Evolutionary conservation across 2,888 invertebrate genomes (phyloP).

Genomic region (Xylocampa areola): DNA sequence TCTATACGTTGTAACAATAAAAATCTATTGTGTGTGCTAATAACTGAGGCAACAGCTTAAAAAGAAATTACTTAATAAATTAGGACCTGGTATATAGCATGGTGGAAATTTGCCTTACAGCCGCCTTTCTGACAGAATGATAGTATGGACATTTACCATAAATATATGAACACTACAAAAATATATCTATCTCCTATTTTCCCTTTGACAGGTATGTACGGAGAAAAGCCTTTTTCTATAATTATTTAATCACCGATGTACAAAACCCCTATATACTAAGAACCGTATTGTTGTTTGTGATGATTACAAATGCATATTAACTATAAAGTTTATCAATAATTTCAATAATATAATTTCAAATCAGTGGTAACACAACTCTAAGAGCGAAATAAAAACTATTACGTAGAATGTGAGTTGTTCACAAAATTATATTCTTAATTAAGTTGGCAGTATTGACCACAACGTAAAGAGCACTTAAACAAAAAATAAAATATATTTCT

Average conservation of each 20-base stretch:
- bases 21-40: too few relatives aligned
- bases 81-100: too few relatives aligned
- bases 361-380: constrained; percentile 61
- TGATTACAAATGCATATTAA: constrained; percentile 43
- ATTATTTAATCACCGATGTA: constrained; percentile 37
- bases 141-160: not conserved
- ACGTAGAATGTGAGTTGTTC: constrained; percentile 45
- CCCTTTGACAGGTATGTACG: not conserved
- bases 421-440: constrained; percentile 34
- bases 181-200: constrained; percentile 19
- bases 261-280: constrained; percentile 26
- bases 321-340: constrained; percentile 42
- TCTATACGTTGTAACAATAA: too few relatives aligned
- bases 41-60: too few relatives aligned
- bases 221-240: not conserved
- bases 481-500: constrained; percentile 16
- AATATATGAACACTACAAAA: constrained; percentile 40
- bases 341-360: constrained; percentile 53
- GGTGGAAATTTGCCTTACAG: too few relatives aligned
- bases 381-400: constrained; percentile 55
- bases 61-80: too few relatives aligned
- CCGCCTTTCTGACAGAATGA: too few relatives aligned
- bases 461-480: constrained; percentile 22
- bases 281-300: constrained; percentile 42
- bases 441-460: constrained; percentile 47